phyloP scores from a whole-genome alignment of 2,113 vertebrate genomes.

The Urocynchramus pylzowi region DNA sequence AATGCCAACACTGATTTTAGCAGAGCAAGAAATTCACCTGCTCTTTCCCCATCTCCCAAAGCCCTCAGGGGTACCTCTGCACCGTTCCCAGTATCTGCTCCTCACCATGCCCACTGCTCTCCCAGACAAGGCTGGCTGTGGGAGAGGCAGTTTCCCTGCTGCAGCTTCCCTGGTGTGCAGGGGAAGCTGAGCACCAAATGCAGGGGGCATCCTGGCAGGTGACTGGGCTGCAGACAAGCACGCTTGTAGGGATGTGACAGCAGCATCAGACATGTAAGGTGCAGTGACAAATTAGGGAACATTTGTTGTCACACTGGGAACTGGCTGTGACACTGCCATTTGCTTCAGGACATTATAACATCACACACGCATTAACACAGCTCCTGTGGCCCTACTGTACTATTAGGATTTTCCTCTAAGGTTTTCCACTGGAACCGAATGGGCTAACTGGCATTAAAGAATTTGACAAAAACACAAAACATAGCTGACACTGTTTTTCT shows the following conservation, averaged over 20 bases:
- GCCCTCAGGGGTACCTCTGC: background rate
- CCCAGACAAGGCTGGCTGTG: fast-evolving
- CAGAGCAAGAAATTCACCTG: background rate
- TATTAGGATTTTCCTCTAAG: background rate
- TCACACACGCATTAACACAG: background rate
- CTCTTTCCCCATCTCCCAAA: background rate
- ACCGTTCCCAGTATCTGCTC: background rate
- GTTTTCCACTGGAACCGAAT: background rate
- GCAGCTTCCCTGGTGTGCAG: background rate
- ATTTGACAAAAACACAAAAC: background rate
- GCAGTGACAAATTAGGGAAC: background rate
- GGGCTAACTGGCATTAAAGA: background rate
- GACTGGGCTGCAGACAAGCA: background rate
- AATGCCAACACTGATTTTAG: background rate
- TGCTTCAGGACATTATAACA: background rate
- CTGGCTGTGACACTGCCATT: background rate
- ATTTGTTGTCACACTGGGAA: background rate
- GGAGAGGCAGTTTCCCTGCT: background rate
- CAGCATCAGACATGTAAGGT: background rate
- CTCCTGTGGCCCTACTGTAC: background rate
- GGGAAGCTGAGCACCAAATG: background rate
- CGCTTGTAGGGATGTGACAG: background rate
- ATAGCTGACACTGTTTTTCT: background rate
- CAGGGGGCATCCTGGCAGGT: background rate
- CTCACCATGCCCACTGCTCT: fast-evolving